Percentiles rank a stretch among this genome's conserved stretches.
Evolutionary conservation across 2,888 invertebrate genomes (phyloP).

Genomic region (Furcula furcula): DNA sequence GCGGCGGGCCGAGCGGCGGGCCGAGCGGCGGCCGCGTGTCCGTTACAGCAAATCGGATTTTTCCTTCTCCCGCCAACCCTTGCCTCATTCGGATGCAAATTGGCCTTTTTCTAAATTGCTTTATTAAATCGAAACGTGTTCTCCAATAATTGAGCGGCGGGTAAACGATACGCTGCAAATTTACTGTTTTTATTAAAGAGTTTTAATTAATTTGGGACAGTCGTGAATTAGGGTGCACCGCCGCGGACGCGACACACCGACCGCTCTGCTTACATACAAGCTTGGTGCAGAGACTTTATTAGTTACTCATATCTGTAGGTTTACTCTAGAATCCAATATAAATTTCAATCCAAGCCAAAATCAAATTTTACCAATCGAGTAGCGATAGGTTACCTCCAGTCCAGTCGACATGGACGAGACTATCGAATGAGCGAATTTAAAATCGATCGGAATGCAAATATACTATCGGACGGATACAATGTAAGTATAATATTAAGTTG

Average conservation of each 20-base stretch:
- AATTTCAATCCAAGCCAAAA: no score
- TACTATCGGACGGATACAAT: no score
- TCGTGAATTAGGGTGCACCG: conserved; percentile 30
- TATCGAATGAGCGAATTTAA: no score
- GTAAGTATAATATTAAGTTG: no score
- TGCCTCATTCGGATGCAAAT: conserved; percentile 69
- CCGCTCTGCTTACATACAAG: not conserved
- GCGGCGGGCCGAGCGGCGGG: conserved; percentile 1
- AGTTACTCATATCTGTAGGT: no score
- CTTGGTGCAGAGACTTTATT: no score
- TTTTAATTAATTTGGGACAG: conserved; percentile 47
- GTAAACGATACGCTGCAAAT: conserved; percentile 40
- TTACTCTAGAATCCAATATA: no score
- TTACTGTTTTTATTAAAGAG: conserved; percentile 49
- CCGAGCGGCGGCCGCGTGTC: conserved; percentile 12
- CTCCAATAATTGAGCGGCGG: conserved; percentile 58
- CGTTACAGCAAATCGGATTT: conserved; percentile 19
- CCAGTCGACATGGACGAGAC: no score
- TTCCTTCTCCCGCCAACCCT: conserved; percentile 43
- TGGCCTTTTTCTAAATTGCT: conserved; percentile 73
- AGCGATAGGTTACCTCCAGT: no score
- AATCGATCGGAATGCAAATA: no score
- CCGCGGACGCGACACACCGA: conserved; percentile 4
- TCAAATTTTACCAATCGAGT: no score
- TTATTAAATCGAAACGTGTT: conserved; percentile 76